A percentile compares a stretch with the other conserved stretches of the same genome.
Conservation (phyloP, 2,888 invertebrate genomes). For the Troides aeacus region DNA sequence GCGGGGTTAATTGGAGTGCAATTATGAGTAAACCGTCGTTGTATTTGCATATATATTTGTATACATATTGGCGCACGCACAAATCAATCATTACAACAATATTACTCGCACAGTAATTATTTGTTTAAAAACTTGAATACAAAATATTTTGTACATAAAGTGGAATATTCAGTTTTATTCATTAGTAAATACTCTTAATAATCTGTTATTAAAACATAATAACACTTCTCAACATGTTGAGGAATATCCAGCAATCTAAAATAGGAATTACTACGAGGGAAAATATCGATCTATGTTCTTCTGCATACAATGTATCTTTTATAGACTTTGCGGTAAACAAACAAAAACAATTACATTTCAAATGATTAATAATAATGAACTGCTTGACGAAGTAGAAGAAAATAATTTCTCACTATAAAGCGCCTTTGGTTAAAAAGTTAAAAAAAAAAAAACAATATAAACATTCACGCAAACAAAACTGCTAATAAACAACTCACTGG, state of each 20-base stretch:
- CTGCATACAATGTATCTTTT: too few relatives aligned
- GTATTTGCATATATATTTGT: slow-evolving; percentile 4
- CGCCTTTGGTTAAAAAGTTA: neutral
- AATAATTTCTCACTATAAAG: neutral
- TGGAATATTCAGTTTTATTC: too few relatives aligned
- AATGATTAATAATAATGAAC: neutral
- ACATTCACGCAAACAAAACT: slow-evolving; percentile 1
- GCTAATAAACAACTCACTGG: slow-evolving; percentile 10
- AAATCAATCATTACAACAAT: neutral
- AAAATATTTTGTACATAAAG: neutral
- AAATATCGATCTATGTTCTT: too few relatives aligned
- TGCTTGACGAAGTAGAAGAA: neutral
- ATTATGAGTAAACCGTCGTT: slow-evolving; percentile 19
- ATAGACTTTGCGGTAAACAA: neutral
- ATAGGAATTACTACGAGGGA: too few relatives aligned
- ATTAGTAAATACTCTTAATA: too few relatives aligned
- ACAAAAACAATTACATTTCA: neutral
- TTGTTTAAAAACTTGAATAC: neutral
- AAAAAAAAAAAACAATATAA: slow-evolving; percentile 5
- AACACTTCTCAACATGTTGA: too few relatives aligned
- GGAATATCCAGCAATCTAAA: too few relatives aligned
- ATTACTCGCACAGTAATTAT: neutral
- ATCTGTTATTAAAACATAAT: too few relatives aligned
- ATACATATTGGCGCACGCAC: neutral
- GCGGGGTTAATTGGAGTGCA: slow-evolving; percentile 28